Conservation (phyloP, 2,113 vertebrate species). For the Stercorarius parasiticus region DNA sequence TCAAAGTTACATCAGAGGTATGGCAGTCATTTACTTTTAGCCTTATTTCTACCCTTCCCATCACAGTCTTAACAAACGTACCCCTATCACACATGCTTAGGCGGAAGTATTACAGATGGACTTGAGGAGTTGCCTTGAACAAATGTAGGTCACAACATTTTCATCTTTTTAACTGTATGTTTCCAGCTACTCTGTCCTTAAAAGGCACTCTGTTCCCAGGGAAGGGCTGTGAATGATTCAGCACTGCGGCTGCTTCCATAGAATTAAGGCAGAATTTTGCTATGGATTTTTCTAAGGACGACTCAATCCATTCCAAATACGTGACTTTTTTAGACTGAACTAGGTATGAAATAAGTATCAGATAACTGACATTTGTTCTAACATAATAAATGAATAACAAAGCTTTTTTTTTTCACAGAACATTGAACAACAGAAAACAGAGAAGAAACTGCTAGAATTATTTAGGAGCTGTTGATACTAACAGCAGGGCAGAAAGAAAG, state of each 20-base stretch:
- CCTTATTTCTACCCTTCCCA: not conserved
- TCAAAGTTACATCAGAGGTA: not conserved
- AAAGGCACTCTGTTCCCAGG: not conserved
- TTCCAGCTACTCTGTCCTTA: not conserved
- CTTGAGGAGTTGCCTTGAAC: not conserved
- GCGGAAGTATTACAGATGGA: not conserved
- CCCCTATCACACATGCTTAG: not conserved
- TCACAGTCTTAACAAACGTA: not conserved
- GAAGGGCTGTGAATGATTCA: not conserved
- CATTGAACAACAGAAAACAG: not conserved
- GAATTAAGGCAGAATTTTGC: not conserved
- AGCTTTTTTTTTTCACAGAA: not conserved
- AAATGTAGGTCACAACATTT: not conserved
- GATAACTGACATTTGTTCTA: not conserved
- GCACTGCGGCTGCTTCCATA: not conserved
- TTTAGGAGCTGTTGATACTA: not conserved
- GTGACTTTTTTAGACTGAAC: not conserved
- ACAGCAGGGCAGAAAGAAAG: not conserved
- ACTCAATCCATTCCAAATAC: not conserved
- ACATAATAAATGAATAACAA: not conserved
- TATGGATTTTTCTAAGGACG: not conserved
- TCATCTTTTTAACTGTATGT: not conserved
- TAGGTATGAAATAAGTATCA: not conserved
- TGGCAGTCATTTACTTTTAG: not conserved
- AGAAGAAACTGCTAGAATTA: not conserved